Evolutionary conservation across 2,113 vertebrate genomes (phyloP).

Genomic region (Mesitornis unicolor): DNA sequence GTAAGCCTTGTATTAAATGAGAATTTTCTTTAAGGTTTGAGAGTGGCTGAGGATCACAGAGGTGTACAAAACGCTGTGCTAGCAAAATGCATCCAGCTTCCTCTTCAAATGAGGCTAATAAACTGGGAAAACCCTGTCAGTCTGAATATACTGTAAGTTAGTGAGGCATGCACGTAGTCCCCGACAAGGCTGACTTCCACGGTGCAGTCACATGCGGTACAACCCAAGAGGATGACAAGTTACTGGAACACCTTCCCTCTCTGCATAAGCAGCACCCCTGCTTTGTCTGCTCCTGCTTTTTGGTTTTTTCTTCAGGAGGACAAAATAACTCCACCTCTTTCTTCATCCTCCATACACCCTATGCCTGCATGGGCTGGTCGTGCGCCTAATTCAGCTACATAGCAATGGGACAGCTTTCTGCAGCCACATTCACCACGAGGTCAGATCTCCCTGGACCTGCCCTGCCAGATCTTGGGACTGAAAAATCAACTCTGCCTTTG

Average conservation of each 20-base stretch:
- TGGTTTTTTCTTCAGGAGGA: not conserved
- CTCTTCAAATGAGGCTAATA: slow-evolving; percentile 25
- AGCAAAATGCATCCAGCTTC: slow-evolving; percentile 23
- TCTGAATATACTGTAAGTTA: not conserved
- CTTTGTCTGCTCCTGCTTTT: not conserved
- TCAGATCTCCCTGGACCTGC: not conserved
- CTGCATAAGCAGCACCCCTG: not conserved
- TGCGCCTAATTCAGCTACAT: rapidly evolving
- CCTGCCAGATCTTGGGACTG: not conserved
- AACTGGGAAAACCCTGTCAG: slow-evolving; percentile 38
- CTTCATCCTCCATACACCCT: not conserved
- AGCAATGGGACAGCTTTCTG: not conserved
- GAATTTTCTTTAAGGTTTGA: not conserved
- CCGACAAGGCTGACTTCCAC: not conserved
- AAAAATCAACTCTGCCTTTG: not conserved
- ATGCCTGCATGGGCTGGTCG: rapidly evolving
- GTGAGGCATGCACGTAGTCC: not conserved
- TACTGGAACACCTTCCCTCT: not conserved
- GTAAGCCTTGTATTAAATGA: not conserved
- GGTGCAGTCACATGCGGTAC: not conserved
- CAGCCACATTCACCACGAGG: not conserved
- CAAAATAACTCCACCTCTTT: not conserved
- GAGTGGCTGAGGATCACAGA: not conserved
- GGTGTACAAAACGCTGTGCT: not conserved
- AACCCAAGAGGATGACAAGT: not conserved